phyloP scores from a whole-genome alignment of 2,888 invertebrate species.

The Apotomis turbidana region DNA sequence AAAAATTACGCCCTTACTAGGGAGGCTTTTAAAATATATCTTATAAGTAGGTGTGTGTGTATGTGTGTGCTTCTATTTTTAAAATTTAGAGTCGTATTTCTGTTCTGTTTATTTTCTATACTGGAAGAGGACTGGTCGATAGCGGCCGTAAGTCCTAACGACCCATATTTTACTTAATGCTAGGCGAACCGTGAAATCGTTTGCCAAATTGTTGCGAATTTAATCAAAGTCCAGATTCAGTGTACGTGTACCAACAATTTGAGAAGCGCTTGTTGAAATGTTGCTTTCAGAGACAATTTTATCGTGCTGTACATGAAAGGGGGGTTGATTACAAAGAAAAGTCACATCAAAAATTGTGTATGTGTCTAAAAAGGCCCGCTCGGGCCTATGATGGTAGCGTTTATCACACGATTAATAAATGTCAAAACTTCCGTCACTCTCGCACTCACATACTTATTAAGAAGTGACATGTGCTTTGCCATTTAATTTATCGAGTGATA shows the following conservation, averaged over 20 bases:
- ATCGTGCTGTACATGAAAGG: neutral
- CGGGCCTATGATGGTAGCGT: no score
- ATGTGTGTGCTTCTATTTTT: neutral
- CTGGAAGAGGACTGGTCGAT: neutral
- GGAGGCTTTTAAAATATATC: no score
- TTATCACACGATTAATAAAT: no score
- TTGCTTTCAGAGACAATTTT: neutral
- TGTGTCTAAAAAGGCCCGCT: no score
- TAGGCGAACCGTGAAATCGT: constrained; percentile 19
- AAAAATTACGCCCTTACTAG: no score
- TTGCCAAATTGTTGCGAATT: constrained; percentile 31
- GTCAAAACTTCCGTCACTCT: no score
- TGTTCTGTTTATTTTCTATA: neutral
- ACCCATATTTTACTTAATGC: constrained; percentile 34
- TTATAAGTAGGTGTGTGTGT: neutral
- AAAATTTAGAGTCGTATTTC: no score
- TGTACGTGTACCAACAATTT: neutral
- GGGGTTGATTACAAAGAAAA: no score
- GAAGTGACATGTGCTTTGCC: no score
- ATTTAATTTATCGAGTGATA: no score
- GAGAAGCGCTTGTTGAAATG: neutral
- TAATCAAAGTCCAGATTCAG: constrained; percentile 29
- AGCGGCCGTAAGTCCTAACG: constrained; percentile 22
- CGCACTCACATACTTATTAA: no score
- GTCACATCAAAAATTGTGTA: no score